phyloP scores from a whole-genome alignment of 2,113 vertebrate species.

The Atlantisia rogersi region DNA sequence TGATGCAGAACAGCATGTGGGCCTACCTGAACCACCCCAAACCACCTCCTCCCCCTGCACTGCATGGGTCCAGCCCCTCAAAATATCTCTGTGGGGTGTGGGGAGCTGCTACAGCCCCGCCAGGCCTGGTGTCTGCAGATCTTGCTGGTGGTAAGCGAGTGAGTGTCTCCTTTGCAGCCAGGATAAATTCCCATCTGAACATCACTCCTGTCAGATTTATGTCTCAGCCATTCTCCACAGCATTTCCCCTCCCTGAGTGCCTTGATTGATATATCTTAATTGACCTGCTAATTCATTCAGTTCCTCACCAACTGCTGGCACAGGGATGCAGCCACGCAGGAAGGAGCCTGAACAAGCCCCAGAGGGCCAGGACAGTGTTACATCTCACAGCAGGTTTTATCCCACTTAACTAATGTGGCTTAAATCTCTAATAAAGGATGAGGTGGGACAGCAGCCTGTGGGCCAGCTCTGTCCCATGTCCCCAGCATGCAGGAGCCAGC shows the following conservation, averaged over 20 bases:
- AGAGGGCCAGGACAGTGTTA: neutral
- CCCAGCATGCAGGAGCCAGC: rapidly evolving
- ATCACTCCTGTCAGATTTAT: neutral
- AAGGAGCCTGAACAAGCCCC: neutral
- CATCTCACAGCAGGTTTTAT: neutral
- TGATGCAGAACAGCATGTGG: neutral
- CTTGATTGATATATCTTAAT: neutral
- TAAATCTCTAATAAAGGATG: neutral
- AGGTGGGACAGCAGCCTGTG: neutral
- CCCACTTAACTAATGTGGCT: neutral
- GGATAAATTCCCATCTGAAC: neutral
- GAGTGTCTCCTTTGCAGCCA: neutral
- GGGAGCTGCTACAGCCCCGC: rapidly evolving
- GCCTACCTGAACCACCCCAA: neutral
- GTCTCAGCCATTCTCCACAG: neutral
- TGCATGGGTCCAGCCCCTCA: neutral
- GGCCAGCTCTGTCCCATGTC: neutral
- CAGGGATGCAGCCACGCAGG: rapidly evolving
- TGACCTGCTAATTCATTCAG: neutral
- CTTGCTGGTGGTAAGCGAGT: neutral
- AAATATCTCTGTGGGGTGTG: rapidly evolving
- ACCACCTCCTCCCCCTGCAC: neutral
- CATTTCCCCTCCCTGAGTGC: neutral
- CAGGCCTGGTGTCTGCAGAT: neutral
- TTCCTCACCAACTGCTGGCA: neutral